Percentiles rank a stretch among this genome's conserved stretches.
phyloP scores from a whole-genome alignment of 2,113 vertebrate species.

The Charina bottae region DNA sequence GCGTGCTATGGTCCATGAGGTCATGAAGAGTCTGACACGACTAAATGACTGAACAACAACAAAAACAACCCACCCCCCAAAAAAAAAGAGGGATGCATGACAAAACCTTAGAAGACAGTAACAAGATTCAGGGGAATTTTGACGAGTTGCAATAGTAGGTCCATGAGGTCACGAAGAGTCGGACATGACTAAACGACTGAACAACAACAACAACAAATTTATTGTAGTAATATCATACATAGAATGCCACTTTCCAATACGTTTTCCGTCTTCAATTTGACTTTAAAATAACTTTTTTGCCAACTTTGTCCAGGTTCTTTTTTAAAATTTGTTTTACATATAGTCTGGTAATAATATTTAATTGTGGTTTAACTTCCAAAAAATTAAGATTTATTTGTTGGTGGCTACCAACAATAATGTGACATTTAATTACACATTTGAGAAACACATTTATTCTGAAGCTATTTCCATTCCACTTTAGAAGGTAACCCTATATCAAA shows the following conservation, averaged over 20 bases:
- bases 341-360: conserved; percentile 23
- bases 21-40: too few relatives aligned
- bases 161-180: too few relatives aligned
- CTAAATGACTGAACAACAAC: too few relatives aligned
- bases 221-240: neutral
- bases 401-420: conserved; percentile 62
- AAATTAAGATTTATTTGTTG: conserved; percentile 60
- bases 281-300: conserved; percentile 43
- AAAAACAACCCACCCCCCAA: too few relatives aligned
- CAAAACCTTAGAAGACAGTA: neutral
- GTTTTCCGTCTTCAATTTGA: conserved; percentile 35
- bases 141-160: too few relatives aligned
- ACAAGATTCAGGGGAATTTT: neutral
- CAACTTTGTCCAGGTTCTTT: neutral
- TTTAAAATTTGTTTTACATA: neutral
- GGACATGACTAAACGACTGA: too few relatives aligned
- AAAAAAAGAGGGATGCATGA: neutral
- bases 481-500: conserved; percentile 67
- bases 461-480: conserved; percentile 65
- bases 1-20: too few relatives aligned
- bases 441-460: conserved; percentile 69
- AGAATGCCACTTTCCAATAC: conserved; percentile 27
- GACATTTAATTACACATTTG: conserved; percentile 64
- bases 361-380: conserved; percentile 51
- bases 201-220: too few relatives aligned